phyloP scores from a whole-genome alignment of 2,888 invertebrate species.

The Spisula subtruncata region DNA sequence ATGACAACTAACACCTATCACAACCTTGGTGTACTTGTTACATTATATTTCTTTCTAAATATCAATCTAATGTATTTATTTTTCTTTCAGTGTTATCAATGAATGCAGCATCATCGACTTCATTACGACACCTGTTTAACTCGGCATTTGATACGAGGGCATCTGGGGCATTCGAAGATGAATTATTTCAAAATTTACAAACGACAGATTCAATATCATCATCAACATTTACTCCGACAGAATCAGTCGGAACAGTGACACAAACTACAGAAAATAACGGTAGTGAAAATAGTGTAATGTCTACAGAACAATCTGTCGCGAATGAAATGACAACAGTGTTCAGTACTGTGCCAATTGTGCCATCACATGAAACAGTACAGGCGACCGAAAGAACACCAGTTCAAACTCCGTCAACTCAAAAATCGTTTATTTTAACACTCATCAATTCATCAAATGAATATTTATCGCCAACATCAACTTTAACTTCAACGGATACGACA shows the following conservation, averaged over 20 bases:
- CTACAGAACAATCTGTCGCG: neutral
- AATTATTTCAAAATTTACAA: neutral
- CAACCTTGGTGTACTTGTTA: too few species aligned
- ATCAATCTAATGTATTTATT: too few species aligned
- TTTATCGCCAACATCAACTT: neutral
- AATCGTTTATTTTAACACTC: neutral
- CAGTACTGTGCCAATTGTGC: neutral
- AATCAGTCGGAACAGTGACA: neutral
- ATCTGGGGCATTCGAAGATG: neutral
- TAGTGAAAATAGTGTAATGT: neutral
- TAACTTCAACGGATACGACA: neutral
- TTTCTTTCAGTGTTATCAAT: too few species aligned
- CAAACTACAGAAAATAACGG: neutral
- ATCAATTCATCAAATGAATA: neutral
- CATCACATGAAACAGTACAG: neutral
- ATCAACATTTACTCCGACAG: neutral
- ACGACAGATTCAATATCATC: neutral
- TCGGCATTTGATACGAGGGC: neutral
- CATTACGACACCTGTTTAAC: neutral
- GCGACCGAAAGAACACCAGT: neutral
- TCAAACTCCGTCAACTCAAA: neutral
- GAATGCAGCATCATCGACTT: neutral
- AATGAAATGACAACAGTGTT: neutral
- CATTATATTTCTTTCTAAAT: too few species aligned
- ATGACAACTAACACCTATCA: too few species aligned